Base-by-base conservation (phyloP, 2,113 vertebrate genomes). In the Neotoma lepida region DNA sequence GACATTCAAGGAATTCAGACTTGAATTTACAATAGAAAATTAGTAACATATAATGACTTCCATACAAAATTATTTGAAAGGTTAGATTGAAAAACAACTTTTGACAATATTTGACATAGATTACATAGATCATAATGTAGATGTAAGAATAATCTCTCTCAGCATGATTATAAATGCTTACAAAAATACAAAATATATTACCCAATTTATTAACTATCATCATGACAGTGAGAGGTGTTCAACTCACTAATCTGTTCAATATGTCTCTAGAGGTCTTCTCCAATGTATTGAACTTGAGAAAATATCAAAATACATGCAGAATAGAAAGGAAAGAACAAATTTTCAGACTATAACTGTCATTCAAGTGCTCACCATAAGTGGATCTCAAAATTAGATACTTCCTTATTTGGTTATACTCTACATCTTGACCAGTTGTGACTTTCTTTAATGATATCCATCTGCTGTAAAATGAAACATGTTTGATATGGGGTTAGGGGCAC, bases 21-120 rank as follows among this genome's bases (percentile, higher is more conserved):
- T 78, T 92, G 22, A 24, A 14, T 84, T 90, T 41, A 92, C 8
- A 89, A 64, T 58, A 87, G 39, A 71, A 87, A 87, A 56, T 66
- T 7, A 89, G 22, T 39, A 44, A 12, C 51, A 6, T 9, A 39
- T 35, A 64, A 56, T 89, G 82, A 93, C 3, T 74, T n/a, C 89
- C 22, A 63, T 63, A 89, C 6, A 63, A 78, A 73, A 61, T 4
- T 88, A 77, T 90, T 66, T 56, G 15, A 93, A 51, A 18, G 54
- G 20, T 63, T 39, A 73, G 4, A 46, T 49, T 1, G 35, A 58
- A 81, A 91, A 74, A 44, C 0, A 73, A 66, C 15, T 13, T 90
- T 78, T 74, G 17, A 54, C 28, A 91, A 74, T 76, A 89, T 70
- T 61, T 64, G 86, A 44, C 9, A 26, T 61, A 81, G 74, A 20